Conservation (phyloP, 2,888 invertebrate genomes). For the Philopedon plagiatum region DNA sequence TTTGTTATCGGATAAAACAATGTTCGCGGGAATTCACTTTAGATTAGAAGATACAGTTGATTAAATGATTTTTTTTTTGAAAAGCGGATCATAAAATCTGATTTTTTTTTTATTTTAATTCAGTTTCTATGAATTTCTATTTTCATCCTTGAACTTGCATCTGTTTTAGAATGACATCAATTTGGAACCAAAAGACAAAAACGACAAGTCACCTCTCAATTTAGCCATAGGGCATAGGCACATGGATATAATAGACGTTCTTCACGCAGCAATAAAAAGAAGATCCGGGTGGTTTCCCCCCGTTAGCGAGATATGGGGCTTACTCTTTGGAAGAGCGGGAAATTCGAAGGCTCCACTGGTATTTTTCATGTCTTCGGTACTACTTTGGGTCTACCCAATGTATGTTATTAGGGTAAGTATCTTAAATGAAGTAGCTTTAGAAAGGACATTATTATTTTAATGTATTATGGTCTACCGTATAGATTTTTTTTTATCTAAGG, state of each 20-base stretch:
- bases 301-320: conserved; percentile 88
- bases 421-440: neutral
- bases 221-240: conserved; percentile 91
- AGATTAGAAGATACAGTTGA: too few species aligned
- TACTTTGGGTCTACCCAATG: conserved; percentile 95
- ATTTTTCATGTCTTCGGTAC: conserved; percentile 87
- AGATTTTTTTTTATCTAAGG: too few species aligned
- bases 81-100: too few species aligned
- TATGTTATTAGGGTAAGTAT: conserved; percentile 83
- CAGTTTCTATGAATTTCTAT: neutral
- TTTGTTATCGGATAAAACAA: too few species aligned
- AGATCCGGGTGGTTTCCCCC: conserved; percentile 90
- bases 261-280: conserved; percentile 87
- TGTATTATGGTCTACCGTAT: too few species aligned
- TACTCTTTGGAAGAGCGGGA: conserved; percentile 91
- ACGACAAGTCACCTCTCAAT: conserved; percentile 93
- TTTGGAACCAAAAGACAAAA: conserved; percentile 89
- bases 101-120: too few species aligned
- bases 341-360: conserved; percentile 91
- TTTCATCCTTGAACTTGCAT: neutral
- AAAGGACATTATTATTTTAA: too few species aligned
- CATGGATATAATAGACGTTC: conserved; percentile 84
- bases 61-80: too few species aligned
- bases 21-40: too few species aligned
- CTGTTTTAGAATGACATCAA: conserved; percentile 82